Percentiles rank a stretch among this genome's conserved stretches.
Conservation (phyloP, 2,888 invertebrate genomes). For the Parnassius mnemosyne region DNA sequence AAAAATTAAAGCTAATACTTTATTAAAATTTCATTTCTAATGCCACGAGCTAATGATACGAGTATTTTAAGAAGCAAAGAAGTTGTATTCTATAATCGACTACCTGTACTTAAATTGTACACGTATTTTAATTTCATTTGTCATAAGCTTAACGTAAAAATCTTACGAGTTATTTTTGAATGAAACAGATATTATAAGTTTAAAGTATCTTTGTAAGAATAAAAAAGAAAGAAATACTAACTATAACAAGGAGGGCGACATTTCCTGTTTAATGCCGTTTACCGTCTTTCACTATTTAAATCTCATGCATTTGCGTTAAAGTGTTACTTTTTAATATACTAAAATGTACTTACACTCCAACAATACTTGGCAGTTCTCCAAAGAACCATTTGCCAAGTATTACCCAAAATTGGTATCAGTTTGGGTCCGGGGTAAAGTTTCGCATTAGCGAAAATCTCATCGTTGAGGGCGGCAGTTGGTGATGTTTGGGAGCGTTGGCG, state of each 20-base stretch:
- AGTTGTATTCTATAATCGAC: too few species aligned
- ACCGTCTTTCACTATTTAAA: conserved; percentile 9
- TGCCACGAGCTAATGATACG: too few species aligned
- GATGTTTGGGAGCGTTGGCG: conserved; percentile 71
- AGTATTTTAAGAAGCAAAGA: too few species aligned
- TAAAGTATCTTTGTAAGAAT: not conserved
- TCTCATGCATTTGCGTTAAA: not conserved
- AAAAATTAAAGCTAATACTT: too few species aligned
- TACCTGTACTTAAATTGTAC: too few species aligned
- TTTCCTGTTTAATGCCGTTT: conserved; percentile 15
- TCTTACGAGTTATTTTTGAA: too few species aligned
- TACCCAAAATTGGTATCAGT: conserved; percentile 88
- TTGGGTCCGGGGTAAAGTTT: conserved; percentile 90
- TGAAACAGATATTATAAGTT: too few species aligned
- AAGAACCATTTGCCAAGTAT: conserved; percentile 85
- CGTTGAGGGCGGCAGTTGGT: conserved; percentile 63
- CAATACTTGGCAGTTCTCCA: conserved; percentile 88
- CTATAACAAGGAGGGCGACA: conserved; percentile 3
- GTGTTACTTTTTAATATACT: not conserved
- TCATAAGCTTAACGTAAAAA: too few species aligned
- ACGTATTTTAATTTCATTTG: too few species aligned
- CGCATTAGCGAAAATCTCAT: conserved; percentile 68
- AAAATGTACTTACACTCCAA: conserved; percentile 87
- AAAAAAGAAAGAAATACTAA: not conserved
- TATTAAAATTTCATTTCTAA: too few species aligned